Evolutionary conservation across 2,888 invertebrate genomes (phyloP), one percentile per base, ranked within the genome.

Genomic region (Epistrophella euchroma): DNA sequence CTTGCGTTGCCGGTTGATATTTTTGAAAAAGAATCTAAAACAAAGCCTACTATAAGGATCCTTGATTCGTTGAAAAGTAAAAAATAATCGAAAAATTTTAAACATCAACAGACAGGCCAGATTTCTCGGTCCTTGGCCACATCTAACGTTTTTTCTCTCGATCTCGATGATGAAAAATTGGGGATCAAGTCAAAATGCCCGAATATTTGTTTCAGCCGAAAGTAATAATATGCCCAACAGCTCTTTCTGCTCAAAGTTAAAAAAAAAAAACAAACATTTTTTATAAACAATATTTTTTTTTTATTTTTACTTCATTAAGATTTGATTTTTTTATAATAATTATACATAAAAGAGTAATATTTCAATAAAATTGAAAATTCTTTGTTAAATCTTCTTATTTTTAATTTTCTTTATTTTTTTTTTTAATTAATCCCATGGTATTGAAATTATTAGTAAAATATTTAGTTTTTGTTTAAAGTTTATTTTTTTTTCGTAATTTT

Each of bases 351-450:
- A 83, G 86, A 74, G 60, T 77, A 71, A 77, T 32, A 32, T 86
- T 82, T 82, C 86, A 86, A 86, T 78, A 86, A 78, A 74, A 82
- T 86, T 82, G 82, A 86, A 86, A 86, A 68, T 68, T 35, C 52
- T 52, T 50, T 35, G n/a, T 68, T 82, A n/a, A 11, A 32, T 55
- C 37, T 58, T 64, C 5, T 47, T 62, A 43, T 25, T 2, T 64
- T 62, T 79, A 19, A 58, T 22, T 15, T 15, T 40, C n/a, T n/a
- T n/a, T n/a, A n/a, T 66, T 22, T 76, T 2, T 71, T 15, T 74
- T 72, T 66, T 37, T 15, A 56, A 62, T 47, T 35, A 15, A 15
- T 60, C 60, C n/a, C 62, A 55, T 25, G 13, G 6, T 28, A 58
- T 13, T 60, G 60, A n/a, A 64, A 52, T 52, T 43, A 19, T 47